Evolutionary conservation across 2,888 invertebrate genomes (phyloP).

Genomic region (Tribolium freemani): DNA sequence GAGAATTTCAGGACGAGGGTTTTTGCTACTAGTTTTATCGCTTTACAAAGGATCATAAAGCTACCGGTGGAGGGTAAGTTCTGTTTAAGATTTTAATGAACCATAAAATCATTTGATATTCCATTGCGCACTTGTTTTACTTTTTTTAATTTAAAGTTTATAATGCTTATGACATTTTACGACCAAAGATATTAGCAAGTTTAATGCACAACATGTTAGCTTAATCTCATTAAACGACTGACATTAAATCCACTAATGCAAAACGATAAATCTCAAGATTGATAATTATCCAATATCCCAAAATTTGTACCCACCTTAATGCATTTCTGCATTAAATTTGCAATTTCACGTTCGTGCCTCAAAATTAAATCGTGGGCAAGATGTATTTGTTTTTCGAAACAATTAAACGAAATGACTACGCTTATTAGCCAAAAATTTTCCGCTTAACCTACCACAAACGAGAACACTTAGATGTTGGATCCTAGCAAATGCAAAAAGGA

Average conservation of each 20-base stretch:
- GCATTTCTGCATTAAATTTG: no score
- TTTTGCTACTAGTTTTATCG: neutral
- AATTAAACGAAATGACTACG: neutral
- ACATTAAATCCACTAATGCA: conserved; percentile 4
- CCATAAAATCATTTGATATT: conserved; percentile 55
- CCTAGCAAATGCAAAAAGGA: conserved; percentile 20
- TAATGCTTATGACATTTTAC: conserved; percentile 49
- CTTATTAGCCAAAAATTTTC: neutral
- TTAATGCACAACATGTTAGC: conserved; percentile 49
- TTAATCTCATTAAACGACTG: conserved; percentile 41
- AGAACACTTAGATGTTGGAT: neutral
- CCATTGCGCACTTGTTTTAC: conserved; percentile 46
- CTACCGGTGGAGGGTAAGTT: conserved; percentile 17
- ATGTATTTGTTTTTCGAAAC: neutral
- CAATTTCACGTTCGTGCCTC: no score
- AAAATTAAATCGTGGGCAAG: neutral
- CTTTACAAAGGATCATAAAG: neutral
- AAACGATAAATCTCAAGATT: conserved; percentile 39
- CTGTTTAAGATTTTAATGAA: conserved; percentile 50
- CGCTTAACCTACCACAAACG: neutral
- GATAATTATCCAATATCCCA: conserved; percentile 12
- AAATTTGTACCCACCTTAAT: neutral
- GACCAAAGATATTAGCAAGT: conserved; percentile 47
- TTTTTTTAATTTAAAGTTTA: conserved; percentile 43
- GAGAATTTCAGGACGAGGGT: no score